phyloP scores from a whole-genome alignment of 2,888 invertebrate species.

The Abrostola tripartita region DNA sequence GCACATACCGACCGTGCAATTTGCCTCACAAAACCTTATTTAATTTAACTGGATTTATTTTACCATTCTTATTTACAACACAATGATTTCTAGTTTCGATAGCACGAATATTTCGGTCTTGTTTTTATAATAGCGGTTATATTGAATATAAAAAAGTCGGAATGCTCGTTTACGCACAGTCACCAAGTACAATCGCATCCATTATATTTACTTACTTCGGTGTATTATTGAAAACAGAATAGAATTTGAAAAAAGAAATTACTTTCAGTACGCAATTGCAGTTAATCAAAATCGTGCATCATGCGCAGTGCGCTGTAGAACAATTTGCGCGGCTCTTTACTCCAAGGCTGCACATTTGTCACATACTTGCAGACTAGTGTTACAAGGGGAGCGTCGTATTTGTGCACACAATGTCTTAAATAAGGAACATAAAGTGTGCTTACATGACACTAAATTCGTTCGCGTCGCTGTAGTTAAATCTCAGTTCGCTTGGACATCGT shows the following conservation, averaged over 20 bases:
- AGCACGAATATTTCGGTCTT: constrained; percentile 36
- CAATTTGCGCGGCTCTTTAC: constrained; percentile 10
- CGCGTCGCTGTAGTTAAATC: constrained; percentile 18
- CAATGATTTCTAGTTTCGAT: constrained; percentile 44
- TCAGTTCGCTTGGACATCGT: constrained; percentile 30
- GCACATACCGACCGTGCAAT: constrained; percentile 45
- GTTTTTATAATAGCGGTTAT: constrained; percentile 37
- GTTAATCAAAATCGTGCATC: constrained; percentile 8
- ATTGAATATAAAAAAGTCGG: constrained; percentile 30
- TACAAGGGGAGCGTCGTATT: constrained; percentile 19
- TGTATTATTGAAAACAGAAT: constrained; percentile 1
- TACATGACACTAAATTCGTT: constrained; percentile 20
- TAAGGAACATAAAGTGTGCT: constrained; percentile 13
- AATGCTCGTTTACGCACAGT: constrained; percentile 35
- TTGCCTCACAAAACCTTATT: constrained; percentile 43
- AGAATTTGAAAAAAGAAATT: constrained; percentile 8
- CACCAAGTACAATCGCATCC: constrained; percentile 16
- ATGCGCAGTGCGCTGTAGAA: constrained; percentile 4
- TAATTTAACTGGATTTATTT: constrained; percentile 43
- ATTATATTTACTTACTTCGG: not conserved
- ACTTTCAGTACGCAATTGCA: constrained; percentile 1
- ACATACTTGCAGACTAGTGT: constrained; percentile 2
- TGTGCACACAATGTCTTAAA: constrained; percentile 15
- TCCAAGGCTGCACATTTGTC: constrained; percentile 24
- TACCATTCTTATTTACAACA: constrained; percentile 24